Percentiles rank a stretch among this genome's conserved stretches.
Evolutionary conservation across 2,888 invertebrate species (phyloP).

Genomic region (Dascillus cervinus): DNA sequence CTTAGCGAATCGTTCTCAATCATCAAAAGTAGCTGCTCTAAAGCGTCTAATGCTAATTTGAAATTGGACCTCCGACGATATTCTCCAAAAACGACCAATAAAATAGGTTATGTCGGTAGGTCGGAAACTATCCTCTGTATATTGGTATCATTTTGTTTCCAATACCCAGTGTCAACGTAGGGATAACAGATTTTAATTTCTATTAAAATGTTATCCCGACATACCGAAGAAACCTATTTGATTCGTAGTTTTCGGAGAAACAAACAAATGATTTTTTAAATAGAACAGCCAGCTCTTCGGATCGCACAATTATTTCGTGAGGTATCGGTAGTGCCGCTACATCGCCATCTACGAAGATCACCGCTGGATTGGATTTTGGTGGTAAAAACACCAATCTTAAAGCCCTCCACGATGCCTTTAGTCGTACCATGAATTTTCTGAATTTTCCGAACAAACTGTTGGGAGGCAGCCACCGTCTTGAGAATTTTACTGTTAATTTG

Average conservation of each 20-base stretch:
- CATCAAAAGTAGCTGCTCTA: conserved; percentile 33
- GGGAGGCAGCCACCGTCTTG: conserved; percentile 34
- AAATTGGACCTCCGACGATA: conserved; percentile 33
- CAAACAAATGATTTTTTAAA: no score
- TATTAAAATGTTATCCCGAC: no score
- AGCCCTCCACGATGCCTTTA: conserved; percentile 30
- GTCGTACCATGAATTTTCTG: conserved; percentile 15
- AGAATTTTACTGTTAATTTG: conserved; percentile 5
- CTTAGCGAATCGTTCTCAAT: conserved; percentile 25
- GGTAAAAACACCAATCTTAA: conserved; percentile 27
- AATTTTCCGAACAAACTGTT: conserved; percentile 25
- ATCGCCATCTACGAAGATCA: conserved; percentile 31
- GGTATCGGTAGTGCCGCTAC: conserved; percentile 28
- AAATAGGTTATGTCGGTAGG: conserved; percentile 26
- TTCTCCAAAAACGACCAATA: conserved; percentile 33
- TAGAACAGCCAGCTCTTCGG: no score
- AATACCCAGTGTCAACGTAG: conserved; percentile 32
- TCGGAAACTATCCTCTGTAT: conserved; percentile 34
- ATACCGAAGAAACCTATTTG: no score
- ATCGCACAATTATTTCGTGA: conserved; percentile 34
- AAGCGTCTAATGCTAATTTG: conserved; percentile 31
- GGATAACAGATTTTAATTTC: conserved; percentile 28
- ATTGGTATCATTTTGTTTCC: conserved; percentile 29
- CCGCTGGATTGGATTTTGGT: conserved; percentile 26
- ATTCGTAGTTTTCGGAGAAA: no score